These are phyloP conservation scores for Eidolon helvum DNA, from an alignment of 2,113 vertebrate species.

Conservation along the genomic window DNA sequence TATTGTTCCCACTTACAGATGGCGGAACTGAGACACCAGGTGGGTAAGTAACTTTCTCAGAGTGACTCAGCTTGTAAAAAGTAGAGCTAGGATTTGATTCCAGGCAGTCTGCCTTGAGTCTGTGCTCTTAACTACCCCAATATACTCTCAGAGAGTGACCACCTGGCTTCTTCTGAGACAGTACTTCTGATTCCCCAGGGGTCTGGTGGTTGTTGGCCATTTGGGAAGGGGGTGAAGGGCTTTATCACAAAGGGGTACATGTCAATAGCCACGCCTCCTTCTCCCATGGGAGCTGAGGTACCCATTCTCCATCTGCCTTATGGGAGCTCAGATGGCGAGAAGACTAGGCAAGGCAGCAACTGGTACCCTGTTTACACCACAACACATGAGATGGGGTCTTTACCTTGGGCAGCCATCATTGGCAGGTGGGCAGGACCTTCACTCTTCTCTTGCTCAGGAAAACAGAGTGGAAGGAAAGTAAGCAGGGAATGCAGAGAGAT, in stretches of 20 bases:
- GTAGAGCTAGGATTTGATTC: background rate
- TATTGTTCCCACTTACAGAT: background rate
- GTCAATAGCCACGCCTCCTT: background rate
- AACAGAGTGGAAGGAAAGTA: background rate
- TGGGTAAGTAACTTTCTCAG: background rate
- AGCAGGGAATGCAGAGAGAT: background rate
- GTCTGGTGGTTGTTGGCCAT: background rate
- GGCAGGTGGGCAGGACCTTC: background rate
- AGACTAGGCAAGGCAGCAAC: background rate
- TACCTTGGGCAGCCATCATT: rapidly evolving
- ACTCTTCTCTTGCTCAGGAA: background rate
- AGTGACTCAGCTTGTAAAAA: background rate
- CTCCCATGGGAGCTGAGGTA: background rate
- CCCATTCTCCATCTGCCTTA: background rate
- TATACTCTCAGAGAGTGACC: background rate
- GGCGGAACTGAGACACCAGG: background rate
- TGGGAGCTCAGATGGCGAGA: background rate
- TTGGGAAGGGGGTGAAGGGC: rapidly evolving
- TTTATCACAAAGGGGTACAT: background rate
- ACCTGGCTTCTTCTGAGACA: background rate
- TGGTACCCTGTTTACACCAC: background rate
- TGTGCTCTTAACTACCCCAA: background rate
- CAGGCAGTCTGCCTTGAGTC: background rate
- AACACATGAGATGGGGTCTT: background rate
- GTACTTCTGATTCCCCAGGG: background rate